Percentiles rank a stretch among this genome's conserved stretches.
phyloP scores from a whole-genome alignment of 2,797 vertebrate species.

The Lateolabrax maculatus region DNA sequence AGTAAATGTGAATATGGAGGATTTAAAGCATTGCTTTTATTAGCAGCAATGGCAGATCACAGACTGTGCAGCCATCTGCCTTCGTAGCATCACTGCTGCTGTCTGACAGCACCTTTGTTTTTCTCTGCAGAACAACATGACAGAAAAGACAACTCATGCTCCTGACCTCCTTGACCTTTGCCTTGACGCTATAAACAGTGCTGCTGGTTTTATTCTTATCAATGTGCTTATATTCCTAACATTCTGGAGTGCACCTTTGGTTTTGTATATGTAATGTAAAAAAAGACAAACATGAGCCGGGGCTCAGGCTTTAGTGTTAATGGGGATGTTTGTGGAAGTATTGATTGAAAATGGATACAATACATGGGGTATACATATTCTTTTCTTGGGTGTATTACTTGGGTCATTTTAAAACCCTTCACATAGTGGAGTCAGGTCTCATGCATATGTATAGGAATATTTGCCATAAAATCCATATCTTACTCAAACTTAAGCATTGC shows the following conservation, averaged over 20 bases:
- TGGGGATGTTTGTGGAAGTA: neutral
- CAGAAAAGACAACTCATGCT: slow-evolving; percentile 55
- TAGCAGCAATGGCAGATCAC: slow-evolving; percentile 44
- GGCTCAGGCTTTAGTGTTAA: neutral
- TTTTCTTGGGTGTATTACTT: neutral
- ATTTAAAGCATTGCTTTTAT: slow-evolving; percentile 28
- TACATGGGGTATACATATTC: neutral
- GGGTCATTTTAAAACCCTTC: neutral
- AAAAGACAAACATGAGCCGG: neutral
- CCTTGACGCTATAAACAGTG: slow-evolving; percentile 41
- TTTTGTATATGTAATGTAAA: neutral
- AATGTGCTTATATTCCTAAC: neutral
- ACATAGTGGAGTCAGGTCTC: neutral
- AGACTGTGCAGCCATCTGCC: slow-evolving; percentile 76
- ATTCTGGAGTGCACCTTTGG: neutral
- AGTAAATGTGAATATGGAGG: slow-evolving; percentile 6
- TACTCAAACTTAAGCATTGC: neutral
- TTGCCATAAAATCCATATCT: neutral
- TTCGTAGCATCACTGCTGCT: slow-evolving; percentile 46
- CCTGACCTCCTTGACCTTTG: slow-evolving; percentile 58
- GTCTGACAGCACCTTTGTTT: slow-evolving; percentile 59
- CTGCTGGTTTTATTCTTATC: slow-evolving; percentile 29
- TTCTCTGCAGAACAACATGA: slow-evolving; percentile 59
- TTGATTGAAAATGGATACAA: neutral
- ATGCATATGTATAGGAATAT: neutral